Percentiles rank a stretch among this genome's conserved stretches.
These are phyloP conservation scores for Coreius guichenoti DNA, from an alignment of 2,797 vertebrate genomes.

Conservation along the genomic window DNA sequence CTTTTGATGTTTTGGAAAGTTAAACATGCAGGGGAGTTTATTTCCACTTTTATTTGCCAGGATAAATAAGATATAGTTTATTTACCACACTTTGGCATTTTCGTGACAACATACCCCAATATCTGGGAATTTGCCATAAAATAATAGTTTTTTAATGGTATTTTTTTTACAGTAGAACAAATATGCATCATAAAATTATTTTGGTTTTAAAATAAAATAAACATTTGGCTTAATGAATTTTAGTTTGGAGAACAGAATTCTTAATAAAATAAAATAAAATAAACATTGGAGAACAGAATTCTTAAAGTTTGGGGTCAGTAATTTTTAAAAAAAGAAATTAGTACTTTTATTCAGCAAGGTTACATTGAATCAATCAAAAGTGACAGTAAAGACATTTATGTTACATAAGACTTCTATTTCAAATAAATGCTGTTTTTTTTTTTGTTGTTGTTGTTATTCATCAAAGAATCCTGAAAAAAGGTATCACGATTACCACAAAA, in stretches of 20 bases:
- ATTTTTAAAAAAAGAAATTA: neutral
- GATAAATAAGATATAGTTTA: neutral
- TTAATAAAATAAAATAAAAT: too few relatives aligned
- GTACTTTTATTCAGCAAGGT: neutral
- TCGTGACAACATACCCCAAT: neutral
- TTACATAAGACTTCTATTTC: neutral
- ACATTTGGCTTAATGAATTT: neutral
- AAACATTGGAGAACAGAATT: too few relatives aligned
- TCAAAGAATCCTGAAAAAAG: neutral
- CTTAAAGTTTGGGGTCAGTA: too few relatives aligned
- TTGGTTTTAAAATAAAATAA: neutral
- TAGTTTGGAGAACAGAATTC: neutral
- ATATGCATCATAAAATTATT: neutral
- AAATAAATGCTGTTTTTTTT: neutral
- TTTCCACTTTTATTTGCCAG: neutral
- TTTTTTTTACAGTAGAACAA: neutral
- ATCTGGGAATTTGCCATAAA: neutral
- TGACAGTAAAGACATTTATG: neutral
- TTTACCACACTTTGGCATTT: too few relatives aligned
- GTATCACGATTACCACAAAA: neutral
- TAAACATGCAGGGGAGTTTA: conserved; percentile 10
- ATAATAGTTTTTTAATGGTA: neutral
- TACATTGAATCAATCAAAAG: neutral
- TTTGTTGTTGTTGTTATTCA: neutral
- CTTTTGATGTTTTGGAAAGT: conserved; percentile 33